Percentiles rank a stretch among this genome's conserved stretches.
These are phyloP conservation scores for Latrodectus elegans DNA, from an alignment of 2,888 invertebrate genomes.

Conservation along the genomic window DNA sequence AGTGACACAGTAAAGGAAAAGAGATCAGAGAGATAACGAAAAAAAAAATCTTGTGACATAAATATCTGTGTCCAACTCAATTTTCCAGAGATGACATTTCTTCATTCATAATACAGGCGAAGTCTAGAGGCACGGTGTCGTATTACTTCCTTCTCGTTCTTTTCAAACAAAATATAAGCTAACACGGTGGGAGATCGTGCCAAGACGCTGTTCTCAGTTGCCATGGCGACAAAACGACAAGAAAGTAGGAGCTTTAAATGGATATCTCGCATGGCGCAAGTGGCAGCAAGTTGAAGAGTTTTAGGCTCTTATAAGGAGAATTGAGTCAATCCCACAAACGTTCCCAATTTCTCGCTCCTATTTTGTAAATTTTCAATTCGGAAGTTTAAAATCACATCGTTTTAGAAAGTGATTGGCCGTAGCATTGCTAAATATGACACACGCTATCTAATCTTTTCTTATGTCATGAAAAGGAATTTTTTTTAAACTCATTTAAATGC, in stretches of 20 bases:
- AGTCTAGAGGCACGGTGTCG: background rate
- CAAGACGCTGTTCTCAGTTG: slow-evolving; percentile 28
- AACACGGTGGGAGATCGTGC: slow-evolving; percentile 23
- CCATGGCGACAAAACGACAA: slow-evolving; percentile 26
- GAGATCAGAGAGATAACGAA: too few species aligned
- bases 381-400: background rate
- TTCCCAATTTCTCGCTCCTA: background rate
- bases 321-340: background rate
- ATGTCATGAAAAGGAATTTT: too few species aligned
- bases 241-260: slow-evolving; percentile 31
- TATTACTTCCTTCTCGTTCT: slow-evolving; percentile 34
- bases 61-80: slow-evolving; percentile 13
- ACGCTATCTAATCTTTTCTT: too few species aligned
- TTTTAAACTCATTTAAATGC: too few species aligned
- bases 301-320: background rate
- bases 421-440: too few species aligned
- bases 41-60: background rate
- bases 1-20: too few species aligned
- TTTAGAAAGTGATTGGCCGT: background rate
- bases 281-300: background rate
- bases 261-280: slow-evolving; percentile 19
- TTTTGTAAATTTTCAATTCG: background rate
- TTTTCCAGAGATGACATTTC: slow-evolving; percentile 6
- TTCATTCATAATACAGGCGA: slow-evolving; percentile 21
- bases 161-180: slow-evolving; percentile 21